phyloP scores from a whole-genome alignment of 2,888 invertebrate genomes.

The Mythimna impura region DNA sequence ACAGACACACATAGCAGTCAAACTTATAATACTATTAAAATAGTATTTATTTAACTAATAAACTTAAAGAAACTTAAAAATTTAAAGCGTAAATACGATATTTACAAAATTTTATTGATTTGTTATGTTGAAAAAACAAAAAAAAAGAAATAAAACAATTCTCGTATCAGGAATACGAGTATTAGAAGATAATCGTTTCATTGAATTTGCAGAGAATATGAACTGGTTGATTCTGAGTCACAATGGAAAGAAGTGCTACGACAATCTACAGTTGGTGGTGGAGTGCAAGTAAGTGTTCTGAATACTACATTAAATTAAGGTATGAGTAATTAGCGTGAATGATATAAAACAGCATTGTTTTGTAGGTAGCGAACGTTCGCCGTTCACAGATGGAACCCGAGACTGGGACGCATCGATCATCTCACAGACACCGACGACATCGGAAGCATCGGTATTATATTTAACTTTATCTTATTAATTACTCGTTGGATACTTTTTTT shows the following conservation, averaged over 20 bases:
- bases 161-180: too few species aligned
- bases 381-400: conserved; percentile 89
- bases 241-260: conserved; percentile 97
- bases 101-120: too few species aligned
- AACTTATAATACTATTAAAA: too few species aligned
- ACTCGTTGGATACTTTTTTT: too few species aligned
- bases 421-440: conserved; percentile 91
- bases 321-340: conserved; percentile 2
- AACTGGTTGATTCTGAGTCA: conserved; percentile 96
- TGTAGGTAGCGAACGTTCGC: conserved; percentile 93
- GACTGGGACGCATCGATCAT: conserved; percentile 89
- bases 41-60: too few species aligned
- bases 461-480: conserved; percentile 20
- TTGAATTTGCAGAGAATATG: conserved; percentile 87
- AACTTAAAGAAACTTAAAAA: too few species aligned
- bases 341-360: conserved; percentile 24
- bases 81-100: too few species aligned
- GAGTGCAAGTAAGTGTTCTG: conserved; percentile 83
- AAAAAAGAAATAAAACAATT: too few species aligned
- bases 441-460: conserved; percentile 90
- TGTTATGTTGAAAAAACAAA: too few species aligned
- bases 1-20: too few species aligned
- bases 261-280: conserved; percentile 90
- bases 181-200: neutral
- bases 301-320: conserved; percentile 9